Percentiles rank a stretch among this genome's conserved stretches.
These are phyloP conservation scores for Neodon shergylaensis DNA, from an alignment of 2,113 vertebrate genomes.

Conservation along the genomic window DNA sequence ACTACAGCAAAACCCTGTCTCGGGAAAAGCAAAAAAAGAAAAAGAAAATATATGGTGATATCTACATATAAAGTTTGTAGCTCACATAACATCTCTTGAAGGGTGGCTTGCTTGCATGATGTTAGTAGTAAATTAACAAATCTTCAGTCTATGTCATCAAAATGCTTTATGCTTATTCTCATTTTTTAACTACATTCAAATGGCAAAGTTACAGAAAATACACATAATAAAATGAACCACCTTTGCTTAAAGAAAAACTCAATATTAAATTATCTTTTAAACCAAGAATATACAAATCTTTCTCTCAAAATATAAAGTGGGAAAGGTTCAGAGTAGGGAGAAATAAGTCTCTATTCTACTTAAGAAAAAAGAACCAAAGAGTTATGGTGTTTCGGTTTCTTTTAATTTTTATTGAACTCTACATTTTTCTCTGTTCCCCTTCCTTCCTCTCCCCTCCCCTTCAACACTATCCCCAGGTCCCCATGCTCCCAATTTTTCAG, in stretches of 20 bases:
- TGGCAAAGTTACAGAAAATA: background rate
- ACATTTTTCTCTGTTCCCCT: too few species aligned
- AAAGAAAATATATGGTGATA: background rate
- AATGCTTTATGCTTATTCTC: background rate
- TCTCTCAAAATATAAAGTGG: background rate
- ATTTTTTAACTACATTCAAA: background rate
- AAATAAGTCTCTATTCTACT: background rate
- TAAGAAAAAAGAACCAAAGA: background rate
- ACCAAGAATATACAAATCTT: background rate
- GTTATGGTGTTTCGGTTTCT: background rate
- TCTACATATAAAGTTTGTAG: background rate
- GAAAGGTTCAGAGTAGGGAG: background rate
- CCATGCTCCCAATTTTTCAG: too few species aligned
- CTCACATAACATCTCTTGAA: background rate
- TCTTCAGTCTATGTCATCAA: background rate
- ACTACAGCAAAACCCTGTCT: too few species aligned
- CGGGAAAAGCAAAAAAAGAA: too few species aligned
- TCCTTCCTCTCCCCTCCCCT: too few species aligned
- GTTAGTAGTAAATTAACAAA: background rate
- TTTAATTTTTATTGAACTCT: too few species aligned
- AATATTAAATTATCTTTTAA: background rate
- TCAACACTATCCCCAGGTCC: too few species aligned
- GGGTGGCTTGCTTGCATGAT: accelerated
- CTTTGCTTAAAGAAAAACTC: background rate
- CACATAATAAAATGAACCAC: background rate